These are phyloP conservation scores for Papilio machaon DNA, from an alignment of 1,140 invertebrate species.

Conservation along the genomic window DNA sequence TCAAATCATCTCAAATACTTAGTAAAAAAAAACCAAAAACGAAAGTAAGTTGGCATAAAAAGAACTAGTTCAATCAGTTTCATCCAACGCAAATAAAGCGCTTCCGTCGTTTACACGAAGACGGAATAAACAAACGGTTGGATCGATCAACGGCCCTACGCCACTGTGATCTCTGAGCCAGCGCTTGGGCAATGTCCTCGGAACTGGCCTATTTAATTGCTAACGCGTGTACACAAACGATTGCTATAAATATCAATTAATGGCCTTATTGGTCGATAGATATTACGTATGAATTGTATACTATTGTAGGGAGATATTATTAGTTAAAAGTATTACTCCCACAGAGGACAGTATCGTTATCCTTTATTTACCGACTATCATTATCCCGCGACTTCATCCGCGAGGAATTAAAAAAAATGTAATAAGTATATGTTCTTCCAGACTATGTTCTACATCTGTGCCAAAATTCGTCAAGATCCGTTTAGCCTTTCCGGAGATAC, in stretches of 20 bases:
- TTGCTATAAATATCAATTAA: constrained; percentile 30
- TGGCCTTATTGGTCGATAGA: constrained; percentile 1
- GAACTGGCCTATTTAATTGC: constrained; percentile 31
- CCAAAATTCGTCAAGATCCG: too few relatives aligned
- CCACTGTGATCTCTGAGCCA: constrained; percentile 33
- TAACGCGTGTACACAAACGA: constrained; percentile 1
- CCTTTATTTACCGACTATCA: too few relatives aligned
- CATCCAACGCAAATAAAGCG: constrained; percentile 33
- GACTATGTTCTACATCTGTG: too few relatives aligned
- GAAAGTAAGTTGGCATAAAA: constrained; percentile 8
- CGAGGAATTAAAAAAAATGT: too few relatives aligned
- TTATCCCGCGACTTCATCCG: too few relatives aligned
- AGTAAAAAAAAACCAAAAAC: not conserved
- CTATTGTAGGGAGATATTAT: not conserved
- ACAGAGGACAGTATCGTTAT: too few relatives aligned
- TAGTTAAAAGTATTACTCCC: not conserved
- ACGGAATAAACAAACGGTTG: constrained; percentile 35
- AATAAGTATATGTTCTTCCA: too few relatives aligned
- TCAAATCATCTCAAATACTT: not conserved
- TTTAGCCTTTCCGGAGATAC: too few relatives aligned
- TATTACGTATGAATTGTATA: not conserved
- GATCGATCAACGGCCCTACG: constrained; percentile 30
- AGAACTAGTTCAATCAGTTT: constrained; percentile 25
- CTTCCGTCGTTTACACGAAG: constrained; percentile 30
- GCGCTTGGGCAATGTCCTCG: constrained; percentile 32